Conservation (phyloP, 2,888 invertebrate species). For the Phymatocera aterrima region DNA sequence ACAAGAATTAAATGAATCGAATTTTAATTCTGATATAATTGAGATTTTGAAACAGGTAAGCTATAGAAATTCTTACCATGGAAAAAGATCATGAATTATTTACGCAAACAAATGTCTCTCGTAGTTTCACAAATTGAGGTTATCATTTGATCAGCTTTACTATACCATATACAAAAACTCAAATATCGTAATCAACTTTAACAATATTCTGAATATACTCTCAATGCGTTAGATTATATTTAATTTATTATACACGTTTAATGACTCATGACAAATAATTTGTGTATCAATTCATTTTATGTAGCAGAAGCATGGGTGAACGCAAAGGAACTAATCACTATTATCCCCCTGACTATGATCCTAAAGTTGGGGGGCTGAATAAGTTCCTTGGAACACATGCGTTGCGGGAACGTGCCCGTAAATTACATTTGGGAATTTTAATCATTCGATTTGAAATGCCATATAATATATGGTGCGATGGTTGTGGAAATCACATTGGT, state of each 20-base stretch:
- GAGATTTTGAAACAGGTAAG: slow-evolving; percentile 16
- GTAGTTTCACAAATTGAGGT: neutral
- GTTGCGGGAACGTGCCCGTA: slow-evolving; percentile 95
- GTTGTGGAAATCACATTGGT: slow-evolving; percentile 98
- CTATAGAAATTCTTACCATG: neutral
- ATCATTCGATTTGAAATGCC: slow-evolving; percentile 99
- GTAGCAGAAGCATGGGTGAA: slow-evolving; percentile 88
- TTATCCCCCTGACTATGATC: slow-evolving; percentile 99
- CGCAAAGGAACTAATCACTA: slow-evolving; percentile 98
- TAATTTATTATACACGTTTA: neutral
- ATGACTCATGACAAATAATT: neutral
- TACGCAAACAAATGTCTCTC: neutral
- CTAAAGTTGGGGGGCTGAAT: slow-evolving; percentile 94
- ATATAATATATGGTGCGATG: slow-evolving; percentile 99
- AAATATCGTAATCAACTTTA: neutral
- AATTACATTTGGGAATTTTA: slow-evolving; percentile 95
- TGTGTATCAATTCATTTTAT: slow-evolving; percentile 7
- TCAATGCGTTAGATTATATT: neutral
- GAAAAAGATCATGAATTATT: neutral
- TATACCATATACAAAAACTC: neutral
- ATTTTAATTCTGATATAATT: neutral
- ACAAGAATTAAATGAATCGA: neutral
- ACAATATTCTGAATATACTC: neutral
- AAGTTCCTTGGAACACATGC: slow-evolving; percentile 97
- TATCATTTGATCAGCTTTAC: neutral